These are phyloP conservation scores for Cichlasoma orientale DNA, from an alignment of 2,797 vertebrate genomes.

Conservation along the genomic window DNA sequence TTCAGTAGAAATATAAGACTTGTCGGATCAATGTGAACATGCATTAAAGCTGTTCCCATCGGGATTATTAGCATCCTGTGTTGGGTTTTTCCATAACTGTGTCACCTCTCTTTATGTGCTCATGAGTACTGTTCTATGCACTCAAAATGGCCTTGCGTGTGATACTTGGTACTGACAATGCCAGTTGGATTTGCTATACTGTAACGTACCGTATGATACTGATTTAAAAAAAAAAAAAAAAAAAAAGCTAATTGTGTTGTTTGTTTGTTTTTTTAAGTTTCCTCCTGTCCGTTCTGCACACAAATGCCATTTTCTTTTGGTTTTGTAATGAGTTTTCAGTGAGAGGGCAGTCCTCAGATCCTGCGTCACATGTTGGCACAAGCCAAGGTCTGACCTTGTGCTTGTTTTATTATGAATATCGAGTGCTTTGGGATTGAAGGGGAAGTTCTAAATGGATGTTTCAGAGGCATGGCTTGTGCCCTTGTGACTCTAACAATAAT, in stretches of 20 bases:
- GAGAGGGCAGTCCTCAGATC: slow-evolving; percentile 38
- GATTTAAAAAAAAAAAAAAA: not conserved
- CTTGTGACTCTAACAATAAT: slow-evolving; percentile 58
- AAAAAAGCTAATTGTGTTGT: not conserved
- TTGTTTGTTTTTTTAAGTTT: not conserved
- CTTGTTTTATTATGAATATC: slow-evolving; percentile 64
- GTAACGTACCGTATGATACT: not conserved
- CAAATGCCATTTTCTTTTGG: slow-evolving; percentile 42
- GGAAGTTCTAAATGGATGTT: slow-evolving; percentile 60
- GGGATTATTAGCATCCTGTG: not conserved
- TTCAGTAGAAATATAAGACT: not conserved
- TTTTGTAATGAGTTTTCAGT: slow-evolving; percentile 50
- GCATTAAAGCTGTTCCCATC: not conserved
- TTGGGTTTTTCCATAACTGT: not conserved
- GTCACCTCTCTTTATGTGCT: not conserved
- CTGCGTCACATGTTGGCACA: slow-evolving; percentile 44
- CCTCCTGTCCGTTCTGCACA: not conserved
- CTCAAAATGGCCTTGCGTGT: not conserved
- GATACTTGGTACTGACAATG: not conserved
- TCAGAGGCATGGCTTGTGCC: slow-evolving; percentile 34
- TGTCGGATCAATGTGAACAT: not conserved
- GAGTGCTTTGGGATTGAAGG: slow-evolving; percentile 51
- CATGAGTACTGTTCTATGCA: not conserved
- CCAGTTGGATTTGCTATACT: not conserved
- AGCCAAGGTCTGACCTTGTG: slow-evolving; percentile 66